These are phyloP conservation scores for Galleria mellonella DNA, from an alignment of 1,140 invertebrate genomes.

Conservation along the genomic window DNA sequence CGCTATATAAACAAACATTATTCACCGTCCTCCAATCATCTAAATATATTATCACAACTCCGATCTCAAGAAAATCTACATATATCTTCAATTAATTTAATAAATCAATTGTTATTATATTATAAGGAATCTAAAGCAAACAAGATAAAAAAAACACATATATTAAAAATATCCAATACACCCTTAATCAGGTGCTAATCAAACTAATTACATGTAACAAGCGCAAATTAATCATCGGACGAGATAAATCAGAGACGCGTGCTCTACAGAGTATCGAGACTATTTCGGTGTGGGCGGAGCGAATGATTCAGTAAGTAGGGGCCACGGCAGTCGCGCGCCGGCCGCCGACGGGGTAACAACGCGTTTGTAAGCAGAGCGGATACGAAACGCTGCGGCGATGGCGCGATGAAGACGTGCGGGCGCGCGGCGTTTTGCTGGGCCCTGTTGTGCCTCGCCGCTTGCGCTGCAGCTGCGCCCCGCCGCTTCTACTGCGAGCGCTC, in stretches of 20 bases:
- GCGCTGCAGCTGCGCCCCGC: slow-evolving; percentile 56
- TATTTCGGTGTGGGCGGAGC: slow-evolving; percentile 65
- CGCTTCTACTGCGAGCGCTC: slow-evolving; percentile 65
- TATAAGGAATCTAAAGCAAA: background rate
- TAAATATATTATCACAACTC: no score
- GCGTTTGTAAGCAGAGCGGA: slow-evolving; percentile 31
- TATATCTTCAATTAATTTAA: background rate
- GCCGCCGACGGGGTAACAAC: slow-evolving; percentile 41
- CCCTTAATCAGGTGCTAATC: slow-evolving; percentile 24
- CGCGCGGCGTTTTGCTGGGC: slow-evolving; percentile 63
- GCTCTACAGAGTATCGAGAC: slow-evolving; percentile 25
- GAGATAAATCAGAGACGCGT: slow-evolving; percentile 52
- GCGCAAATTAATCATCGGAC: slow-evolving; percentile 55
- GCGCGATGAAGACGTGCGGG: slow-evolving; percentile 59
- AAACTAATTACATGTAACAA: slow-evolving; percentile 51
- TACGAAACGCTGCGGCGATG: slow-evolving; percentile 45
- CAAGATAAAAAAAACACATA: background rate
- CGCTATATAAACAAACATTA: background rate
- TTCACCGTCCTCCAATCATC: background rate
- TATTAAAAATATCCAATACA: background rate
- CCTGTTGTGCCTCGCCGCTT: slow-evolving; percentile 46
- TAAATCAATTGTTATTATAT: no score
- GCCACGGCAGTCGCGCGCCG: slow-evolving; percentile 51
- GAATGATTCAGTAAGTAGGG: slow-evolving; percentile 36
- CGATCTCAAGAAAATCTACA: no score